Conservation (phyloP, 2,888 invertebrate species). For the Eledona agricola region DNA sequence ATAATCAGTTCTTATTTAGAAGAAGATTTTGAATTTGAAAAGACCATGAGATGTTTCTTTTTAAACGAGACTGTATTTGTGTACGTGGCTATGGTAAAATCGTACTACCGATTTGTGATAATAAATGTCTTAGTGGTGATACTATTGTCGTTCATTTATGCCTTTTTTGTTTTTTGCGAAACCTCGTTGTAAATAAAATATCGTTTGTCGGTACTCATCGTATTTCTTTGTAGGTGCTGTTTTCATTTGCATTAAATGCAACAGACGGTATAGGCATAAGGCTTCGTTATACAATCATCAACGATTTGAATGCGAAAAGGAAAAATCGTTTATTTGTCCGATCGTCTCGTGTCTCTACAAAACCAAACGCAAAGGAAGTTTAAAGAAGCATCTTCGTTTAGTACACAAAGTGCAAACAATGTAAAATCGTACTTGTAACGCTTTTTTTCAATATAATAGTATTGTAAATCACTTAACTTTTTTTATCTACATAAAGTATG, state of each 20-base stretch:
- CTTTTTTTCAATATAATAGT: no score
- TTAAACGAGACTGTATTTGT: no score
- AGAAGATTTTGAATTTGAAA: slow-evolving; percentile 4
- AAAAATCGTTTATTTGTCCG: slow-evolving; percentile 45
- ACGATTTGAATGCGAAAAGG: slow-evolving; percentile 48
- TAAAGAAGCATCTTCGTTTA: slow-evolving; percentile 31
- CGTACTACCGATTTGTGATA: no score
- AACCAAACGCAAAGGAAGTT: slow-evolving; percentile 31
- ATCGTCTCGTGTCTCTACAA: slow-evolving; percentile 26
- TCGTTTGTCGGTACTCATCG: slow-evolving; percentile 12
- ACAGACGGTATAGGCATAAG: slow-evolving; percentile 43
- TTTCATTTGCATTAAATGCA: slow-evolving; percentile 35
- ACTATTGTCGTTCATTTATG: slow-evolving; percentile 4
- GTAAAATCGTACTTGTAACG: slow-evolving; percentile 13
- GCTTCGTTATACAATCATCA: slow-evolving; percentile 46
- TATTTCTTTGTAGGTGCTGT: slow-evolving; percentile 24
- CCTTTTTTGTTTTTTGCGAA: slow-evolving; percentile 2
- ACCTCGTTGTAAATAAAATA: neutral
- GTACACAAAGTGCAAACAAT: slow-evolving; percentile 17
- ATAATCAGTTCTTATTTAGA: slow-evolving; percentile 2
- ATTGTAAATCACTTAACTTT: no score
- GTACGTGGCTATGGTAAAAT: no score
- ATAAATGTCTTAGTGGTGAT: no score
- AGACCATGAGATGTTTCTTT: no score
- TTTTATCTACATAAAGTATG: slow-evolving; percentile 3